Conservation (phyloP, 1,140 invertebrate species). For the Agraylea sexmaculata region DNA sequence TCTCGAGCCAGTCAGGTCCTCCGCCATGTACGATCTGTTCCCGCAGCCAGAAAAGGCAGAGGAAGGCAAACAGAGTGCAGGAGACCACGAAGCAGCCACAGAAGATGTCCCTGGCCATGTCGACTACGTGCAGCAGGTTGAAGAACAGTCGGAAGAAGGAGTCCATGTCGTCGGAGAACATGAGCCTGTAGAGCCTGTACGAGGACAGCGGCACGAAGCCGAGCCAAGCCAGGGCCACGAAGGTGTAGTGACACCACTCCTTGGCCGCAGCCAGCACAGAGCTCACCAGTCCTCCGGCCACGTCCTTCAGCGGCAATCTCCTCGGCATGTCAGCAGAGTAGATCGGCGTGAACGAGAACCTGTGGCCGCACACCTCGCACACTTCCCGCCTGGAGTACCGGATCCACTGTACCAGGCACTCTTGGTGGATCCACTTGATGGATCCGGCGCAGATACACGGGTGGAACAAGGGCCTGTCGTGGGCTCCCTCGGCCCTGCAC, state of each 20-base stretch:
- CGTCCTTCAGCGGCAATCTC: conserved; percentile 80
- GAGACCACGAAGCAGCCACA: conserved; percentile 95
- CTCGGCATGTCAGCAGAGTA: conserved; percentile 99
- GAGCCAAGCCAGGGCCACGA: conserved; percentile 93
- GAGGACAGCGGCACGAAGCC: conserved; percentile 94
- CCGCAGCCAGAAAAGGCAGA: conserved; percentile 91
- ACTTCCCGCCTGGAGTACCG: conserved; percentile 95
- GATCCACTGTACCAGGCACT: conserved; percentile 83
- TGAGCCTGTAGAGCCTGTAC: conserved; percentile 86
- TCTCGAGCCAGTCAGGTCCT: conserved; percentile 87
- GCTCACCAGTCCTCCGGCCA: conserved; percentile 75
- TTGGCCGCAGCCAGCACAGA: conserved; percentile 85
- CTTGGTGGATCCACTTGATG: conserved; percentile 98
- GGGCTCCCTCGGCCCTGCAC: conserved; percentile 83
- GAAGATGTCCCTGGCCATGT: conserved; percentile 85
- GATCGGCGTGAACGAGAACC: conserved; percentile 97
- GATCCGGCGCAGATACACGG: conserved; percentile 98
- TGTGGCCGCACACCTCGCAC: conserved; percentile 95
- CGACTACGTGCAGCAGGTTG: conserved; percentile 87
- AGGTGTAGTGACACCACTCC: conserved; percentile 93
- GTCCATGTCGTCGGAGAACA: conserved; percentile 83
- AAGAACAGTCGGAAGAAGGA: conserved; percentile 75
- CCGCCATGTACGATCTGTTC: conserved; percentile 97
- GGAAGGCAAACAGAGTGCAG: conserved; percentile 93
- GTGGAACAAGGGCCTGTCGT: conserved; percentile 78